Base-by-base conservation (phyloP, 2,113 vertebrate species). In the Fukomys damarensis region DNA sequence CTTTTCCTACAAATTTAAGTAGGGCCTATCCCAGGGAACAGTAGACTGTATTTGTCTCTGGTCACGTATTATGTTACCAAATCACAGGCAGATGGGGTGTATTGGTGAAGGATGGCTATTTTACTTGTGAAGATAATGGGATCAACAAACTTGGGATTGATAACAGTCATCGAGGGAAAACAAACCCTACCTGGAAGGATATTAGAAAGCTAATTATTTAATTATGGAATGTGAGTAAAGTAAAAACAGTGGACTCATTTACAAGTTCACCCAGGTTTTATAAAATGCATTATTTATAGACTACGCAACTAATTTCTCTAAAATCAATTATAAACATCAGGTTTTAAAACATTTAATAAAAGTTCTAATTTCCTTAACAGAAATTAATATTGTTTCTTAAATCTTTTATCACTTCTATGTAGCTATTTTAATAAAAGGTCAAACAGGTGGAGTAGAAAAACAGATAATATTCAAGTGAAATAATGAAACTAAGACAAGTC, bases 371-470 rank as follows among this genome's bases (percentile, higher is more conserved):
- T 94, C 82, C 35, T 72, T 83, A 41, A 19, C 13, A 12, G 24
- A 74, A 94, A 91, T 59, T 61, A 59, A 10, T 70, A n/a, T 72
- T 59, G 49, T 89, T 93, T 7, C 87, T 49, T 41, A 38, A 12
- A 66, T 84, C 63, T 94, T 83, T 87, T 28, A 94, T 65, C 70
- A n/a, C 32, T 54, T 87, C n/a, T n/a, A 28, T 83, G 12, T 76
- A 77, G 76, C 41, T 79, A 79, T 77, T 79, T 66, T 58, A 26
- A 30, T 59, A 41, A 83, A 77, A 68, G n/a, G 35, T 3, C 82
- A 76, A 80, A 65, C 13, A 10, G 16, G 16, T 1, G 79, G 65
- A 16, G 52, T 19, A 46, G 56, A 65, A 86, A 87, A 87, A 70
- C 32, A 86, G 61, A 59, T 41, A 83, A 77, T n/a, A 63, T 41